A percentile compares a stretch with the other conserved stretches of the same genome.
Conservation (phyloP, 2,888 invertebrate species). For the Drosophila acutilabella region DNA sequence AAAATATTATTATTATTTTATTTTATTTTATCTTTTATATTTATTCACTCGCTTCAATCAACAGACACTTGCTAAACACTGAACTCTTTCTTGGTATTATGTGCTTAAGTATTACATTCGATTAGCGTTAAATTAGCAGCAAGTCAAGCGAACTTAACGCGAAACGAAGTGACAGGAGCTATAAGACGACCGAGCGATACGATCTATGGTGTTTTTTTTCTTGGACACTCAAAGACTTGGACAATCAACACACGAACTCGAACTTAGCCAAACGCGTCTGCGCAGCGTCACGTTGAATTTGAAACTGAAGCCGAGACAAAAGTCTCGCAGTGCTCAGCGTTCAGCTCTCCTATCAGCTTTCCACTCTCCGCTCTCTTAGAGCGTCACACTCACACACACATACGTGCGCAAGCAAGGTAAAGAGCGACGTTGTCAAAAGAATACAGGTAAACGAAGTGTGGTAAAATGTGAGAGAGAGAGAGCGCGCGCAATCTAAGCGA, state of each 20-base stretch:
- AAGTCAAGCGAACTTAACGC: conserved; percentile 24
- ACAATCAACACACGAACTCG: conserved; percentile 11
- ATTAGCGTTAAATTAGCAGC: conserved; percentile 58
- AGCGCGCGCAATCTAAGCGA: conserved; percentile 33
- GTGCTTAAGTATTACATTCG: conserved; percentile 48
- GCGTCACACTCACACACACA: conserved; percentile 17
- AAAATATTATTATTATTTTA: conserved; percentile 42
- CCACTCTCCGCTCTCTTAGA: conserved; percentile 8
- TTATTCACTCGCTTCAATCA: conserved; percentile 10
- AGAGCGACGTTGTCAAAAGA: conserved; percentile 43
- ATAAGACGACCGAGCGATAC: conserved; percentile 32
- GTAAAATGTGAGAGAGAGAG: conserved; percentile 64
- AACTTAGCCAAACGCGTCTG: conserved; percentile 73
- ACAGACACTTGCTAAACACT: conserved; percentile 56
- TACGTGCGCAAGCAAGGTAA: conserved; percentile 36
- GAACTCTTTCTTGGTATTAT: conserved; percentile 29
- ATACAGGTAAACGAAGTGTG: conserved; percentile 67
- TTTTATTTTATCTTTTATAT: conserved; percentile 4
- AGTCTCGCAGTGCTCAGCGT: conserved; percentile 36
- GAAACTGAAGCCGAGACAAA: conserved; percentile 73
- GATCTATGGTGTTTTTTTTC: conserved; percentile 31
- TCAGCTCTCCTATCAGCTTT: conserved; percentile 9
- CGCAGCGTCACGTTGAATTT: conserved; percentile 82
- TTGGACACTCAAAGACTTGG: not conserved
- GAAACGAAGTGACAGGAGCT: conserved; percentile 1